Conservation (phyloP, 2,888 invertebrate species). For the Calameuta filiformis region DNA sequence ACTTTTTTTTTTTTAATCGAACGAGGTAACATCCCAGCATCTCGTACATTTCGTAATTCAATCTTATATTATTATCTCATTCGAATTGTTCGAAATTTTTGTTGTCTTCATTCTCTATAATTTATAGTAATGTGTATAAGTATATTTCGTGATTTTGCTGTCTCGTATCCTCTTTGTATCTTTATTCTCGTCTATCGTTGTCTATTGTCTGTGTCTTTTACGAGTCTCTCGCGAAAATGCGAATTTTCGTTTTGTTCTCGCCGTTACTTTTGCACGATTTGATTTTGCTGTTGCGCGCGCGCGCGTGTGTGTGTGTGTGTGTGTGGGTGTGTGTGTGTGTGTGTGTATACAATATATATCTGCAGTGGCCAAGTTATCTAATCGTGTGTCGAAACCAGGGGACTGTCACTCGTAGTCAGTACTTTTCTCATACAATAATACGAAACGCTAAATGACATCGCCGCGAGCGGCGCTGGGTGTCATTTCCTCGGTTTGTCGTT, state of each 20-base stretch:
- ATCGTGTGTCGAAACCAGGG: too few relatives aligned
- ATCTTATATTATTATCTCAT: not conserved
- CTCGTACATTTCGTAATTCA: not conserved
- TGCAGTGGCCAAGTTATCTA: too few relatives aligned
- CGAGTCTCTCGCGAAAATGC: constrained; percentile 2
- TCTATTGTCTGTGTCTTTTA: not conserved
- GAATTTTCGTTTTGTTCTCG: constrained; percentile 2
- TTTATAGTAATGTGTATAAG: not conserved
- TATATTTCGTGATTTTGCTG: not conserved
- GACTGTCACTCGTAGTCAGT: too few relatives aligned
- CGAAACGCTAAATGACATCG: too few relatives aligned
- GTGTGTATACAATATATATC: too few relatives aligned
- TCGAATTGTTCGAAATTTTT: not conserved
- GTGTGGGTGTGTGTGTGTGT: too few relatives aligned
- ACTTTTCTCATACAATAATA: too few relatives aligned
- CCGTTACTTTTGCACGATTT: constrained; percentile 1
- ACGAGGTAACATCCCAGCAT: not conserved
- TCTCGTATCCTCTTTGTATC: not conserved
- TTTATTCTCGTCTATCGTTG: not conserved
- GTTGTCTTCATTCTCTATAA: not conserved
- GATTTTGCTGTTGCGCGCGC: too few relatives aligned
- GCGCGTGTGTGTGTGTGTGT: too few relatives aligned
- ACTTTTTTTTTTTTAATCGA: not conserved
- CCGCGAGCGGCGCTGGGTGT: too few relatives aligned
- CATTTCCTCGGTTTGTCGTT: too few relatives aligned